Evolutionary conservation across 2,797 vertebrate genomes (phyloP).

Genomic region (Miichthys miiuy): DNA sequence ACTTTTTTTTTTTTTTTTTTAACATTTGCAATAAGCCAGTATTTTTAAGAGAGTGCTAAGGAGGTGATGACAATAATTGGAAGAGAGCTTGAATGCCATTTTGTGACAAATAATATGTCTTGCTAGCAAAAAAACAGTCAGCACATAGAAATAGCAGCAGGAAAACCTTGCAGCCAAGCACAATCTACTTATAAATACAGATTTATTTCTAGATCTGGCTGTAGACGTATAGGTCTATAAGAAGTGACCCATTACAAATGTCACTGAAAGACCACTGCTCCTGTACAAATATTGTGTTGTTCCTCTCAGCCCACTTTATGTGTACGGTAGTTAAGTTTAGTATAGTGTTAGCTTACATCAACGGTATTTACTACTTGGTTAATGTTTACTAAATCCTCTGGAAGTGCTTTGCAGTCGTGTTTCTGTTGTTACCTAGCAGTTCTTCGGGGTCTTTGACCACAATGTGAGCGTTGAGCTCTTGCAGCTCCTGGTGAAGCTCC

Average conservation of each 20-base stretch:
- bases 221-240: too few relatives aligned
- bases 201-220: too few relatives aligned
- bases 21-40: background rate
- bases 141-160: background rate
- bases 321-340: background rate
- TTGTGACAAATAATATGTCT: background rate
- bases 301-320: too few relatives aligned
- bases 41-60: background rate
- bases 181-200: background rate
- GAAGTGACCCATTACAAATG: too few relatives aligned
- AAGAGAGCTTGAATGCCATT: background rate
- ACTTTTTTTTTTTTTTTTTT: background rate
- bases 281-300: too few relatives aligned
- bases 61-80: background rate
- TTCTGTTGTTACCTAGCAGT: constrained; percentile 88
- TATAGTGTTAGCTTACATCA: background rate
- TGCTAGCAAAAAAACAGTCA: background rate
- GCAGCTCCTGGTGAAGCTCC: constrained; percentile 97
- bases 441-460: constrained; percentile 98
- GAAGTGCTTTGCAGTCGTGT: background rate
- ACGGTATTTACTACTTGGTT: constrained; percentile 3
- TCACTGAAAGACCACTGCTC: too few relatives aligned
- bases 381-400: constrained; percentile 29
- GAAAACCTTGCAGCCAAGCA: background rate
- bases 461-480: constrained; percentile 97